Conservation (phyloP, 2,113 vertebrate species). For the Arvicanthis niloticus region DNA sequence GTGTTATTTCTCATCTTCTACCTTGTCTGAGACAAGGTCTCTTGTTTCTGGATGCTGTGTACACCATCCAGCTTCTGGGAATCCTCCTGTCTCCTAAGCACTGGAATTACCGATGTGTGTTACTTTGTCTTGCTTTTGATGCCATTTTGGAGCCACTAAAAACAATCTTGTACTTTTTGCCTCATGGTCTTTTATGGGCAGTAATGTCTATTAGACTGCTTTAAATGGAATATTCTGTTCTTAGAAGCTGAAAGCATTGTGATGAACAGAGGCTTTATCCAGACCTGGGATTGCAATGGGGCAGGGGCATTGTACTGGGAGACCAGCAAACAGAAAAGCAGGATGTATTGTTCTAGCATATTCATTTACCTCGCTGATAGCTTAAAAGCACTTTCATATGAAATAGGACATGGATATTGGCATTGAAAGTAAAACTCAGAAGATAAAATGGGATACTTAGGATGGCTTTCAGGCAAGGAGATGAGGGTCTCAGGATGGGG, state of each 20-base stretch:
- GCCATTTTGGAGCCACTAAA: constrained; percentile 29
- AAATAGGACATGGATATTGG: constrained; percentile 10
- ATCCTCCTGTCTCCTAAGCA: neutral
- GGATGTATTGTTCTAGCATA: neutral
- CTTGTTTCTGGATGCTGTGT: neutral
- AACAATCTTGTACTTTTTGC: neutral
- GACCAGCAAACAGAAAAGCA: neutral
- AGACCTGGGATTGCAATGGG: constrained; percentile 10
- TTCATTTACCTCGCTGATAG: neutral
- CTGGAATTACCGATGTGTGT: neutral
- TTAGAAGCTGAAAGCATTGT: constrained; percentile 45
- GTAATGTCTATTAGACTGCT: constrained; percentile 8
- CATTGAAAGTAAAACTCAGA: constrained; percentile 13
- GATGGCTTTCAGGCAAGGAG: constrained; percentile 9
- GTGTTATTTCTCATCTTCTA: neutral
- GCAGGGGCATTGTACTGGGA: neutral
- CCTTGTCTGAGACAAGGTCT: neutral
- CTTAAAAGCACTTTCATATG: constrained; percentile 47
- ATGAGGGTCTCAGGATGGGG: neutral
- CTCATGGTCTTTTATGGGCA: constrained; percentile 2
- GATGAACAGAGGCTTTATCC: constrained; percentile 5
- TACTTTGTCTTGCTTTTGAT: neutral
- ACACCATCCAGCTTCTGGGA: neutral
- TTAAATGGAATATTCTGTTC: constrained; percentile 37
- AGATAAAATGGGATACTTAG: constrained; percentile 27